phyloP scores from a whole-genome alignment of 2,113 vertebrate species.

The Tachuris rubrigastra region DNA sequence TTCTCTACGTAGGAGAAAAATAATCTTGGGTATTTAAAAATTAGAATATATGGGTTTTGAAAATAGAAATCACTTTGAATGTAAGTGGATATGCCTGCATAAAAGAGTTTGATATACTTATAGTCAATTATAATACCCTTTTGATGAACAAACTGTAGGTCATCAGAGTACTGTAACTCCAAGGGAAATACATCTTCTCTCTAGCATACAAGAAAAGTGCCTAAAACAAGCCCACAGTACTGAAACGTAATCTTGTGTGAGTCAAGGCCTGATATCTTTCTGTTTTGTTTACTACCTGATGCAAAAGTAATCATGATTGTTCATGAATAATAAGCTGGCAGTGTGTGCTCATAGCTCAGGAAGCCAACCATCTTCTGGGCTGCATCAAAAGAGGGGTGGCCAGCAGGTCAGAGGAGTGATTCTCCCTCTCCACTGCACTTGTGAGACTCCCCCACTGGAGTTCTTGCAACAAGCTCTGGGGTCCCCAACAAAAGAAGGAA shows the following conservation, averaged over 20 bases:
- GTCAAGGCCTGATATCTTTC: not conserved
- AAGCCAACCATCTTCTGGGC: rapidly evolving
- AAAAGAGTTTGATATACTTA: conserved; percentile 50
- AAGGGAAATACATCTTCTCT: not conserved
- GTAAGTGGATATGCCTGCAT: conserved; percentile 22
- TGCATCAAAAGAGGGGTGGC: rapidly evolving
- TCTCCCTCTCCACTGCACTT: not conserved
- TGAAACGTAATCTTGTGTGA: not conserved
- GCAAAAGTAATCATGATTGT: not conserved
- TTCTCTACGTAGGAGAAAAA: not conserved
- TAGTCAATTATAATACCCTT: conserved; percentile 64
- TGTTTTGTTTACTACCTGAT: not conserved
- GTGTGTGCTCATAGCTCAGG: rapidly evolving
- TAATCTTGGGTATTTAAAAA: not conserved
- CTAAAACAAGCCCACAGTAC: not conserved
- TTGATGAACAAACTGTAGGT: not conserved
- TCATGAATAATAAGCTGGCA: not conserved
- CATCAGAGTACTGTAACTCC: not conserved
- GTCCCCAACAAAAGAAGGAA: rapidly evolving
- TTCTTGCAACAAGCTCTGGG: rapidly evolving
- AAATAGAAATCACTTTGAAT: conserved; percentile 19
- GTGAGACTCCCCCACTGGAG: not conserved
- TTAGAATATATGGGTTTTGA: not conserved
- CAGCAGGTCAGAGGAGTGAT: not conserved
- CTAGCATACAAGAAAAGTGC: not conserved